Evolutionary conservation across 2,888 invertebrate species (phyloP), one percentile per base, ranked within the genome.

Genomic region (Alcis repandata): DNA sequence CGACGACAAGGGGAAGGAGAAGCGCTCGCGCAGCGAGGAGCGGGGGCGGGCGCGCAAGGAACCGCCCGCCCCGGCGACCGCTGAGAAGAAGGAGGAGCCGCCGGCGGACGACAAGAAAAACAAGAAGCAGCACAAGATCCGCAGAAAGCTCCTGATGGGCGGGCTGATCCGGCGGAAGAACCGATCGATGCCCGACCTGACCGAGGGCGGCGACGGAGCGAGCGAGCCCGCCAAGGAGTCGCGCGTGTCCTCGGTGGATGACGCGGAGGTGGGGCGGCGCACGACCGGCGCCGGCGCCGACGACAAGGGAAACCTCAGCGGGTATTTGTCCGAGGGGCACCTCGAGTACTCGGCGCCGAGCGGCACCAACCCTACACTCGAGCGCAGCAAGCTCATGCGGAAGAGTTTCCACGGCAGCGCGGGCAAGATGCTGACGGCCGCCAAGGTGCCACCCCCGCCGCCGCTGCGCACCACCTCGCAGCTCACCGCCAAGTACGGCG

Each of bases 41-140:
- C 94, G 97, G n/a, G 96, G 97, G 78, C 96, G 97, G 76, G 94
- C 96, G 1, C 94, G 95, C 0, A 95, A 96, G 73, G 97, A 97
- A 77, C 95, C 96, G 73, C 95, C 96, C 0, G 90, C 95, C n/a
- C 95, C 95, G 0, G 95, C 96, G 8, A 36, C 74, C 13, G 45
- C 68, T 1, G 94, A 95, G 38, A 92, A 95, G 71, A 95, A 96
- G 63, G 94, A 95, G 63, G 95, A 96, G 74, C 93, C 95, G 41
- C 94, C 94, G 11, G 88, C 96, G 81, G 96, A 97, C 63, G 94
- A 95, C 64, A 97, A 97, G 79, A 94, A 95, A 20, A 96, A 96
- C 54, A 98, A 98, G 82, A 98, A 98, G 74, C 98, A 98, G 82
- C 98, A 98, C 80, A 98, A 98, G 90, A 97, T 98, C 49, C 93